Evolutionary conservation across 2,113 vertebrate genomes (phyloP), one percentile per base, ranked within the genome.

Genomic region (Poeciliopsis retropinna): DNA sequence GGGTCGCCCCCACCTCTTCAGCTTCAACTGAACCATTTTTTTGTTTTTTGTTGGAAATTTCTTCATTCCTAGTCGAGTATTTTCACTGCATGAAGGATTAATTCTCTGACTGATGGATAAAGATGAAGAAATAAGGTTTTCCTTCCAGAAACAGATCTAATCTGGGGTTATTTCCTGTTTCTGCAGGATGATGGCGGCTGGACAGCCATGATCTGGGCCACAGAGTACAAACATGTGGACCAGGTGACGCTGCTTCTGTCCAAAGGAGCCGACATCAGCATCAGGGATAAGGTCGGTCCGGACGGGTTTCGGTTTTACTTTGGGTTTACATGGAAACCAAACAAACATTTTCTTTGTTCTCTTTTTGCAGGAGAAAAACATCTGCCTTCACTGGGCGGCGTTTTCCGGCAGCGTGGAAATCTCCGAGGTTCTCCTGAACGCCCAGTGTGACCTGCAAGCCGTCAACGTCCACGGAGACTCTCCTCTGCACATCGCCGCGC

Each of bases 161-260:
- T 47, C 14, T 47, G 44, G 15, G 51, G 2, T 57, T 3, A 57
- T n/a, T 57, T 57, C 51, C 25, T 25, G 5, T 57, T 11, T 64
- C 75, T 9, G 62, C 82, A 99, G 98, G 98, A 99, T 0, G 98
- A 99, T 0, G 98, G 97, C 0, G 98, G 98, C 64, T 99, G 98
- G 98, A 99, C 98, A 0, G 96, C 98, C 0, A 98, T 99, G 97
- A 99, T 99, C 76, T 99, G 98, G 98, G 97, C 97, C 29, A 99
- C 98, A 0, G 98, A 99, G 76, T 99, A 99, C 92, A 98, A 97
- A 76, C 98, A 99, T 0, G 93, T 95, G 1, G 97, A 98, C 67
- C 95, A 98, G 61, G 97, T 99, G 87, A 97, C 96, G 90, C 94
- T 99, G 88, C 93, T 99, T 78, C 94, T 98, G 29, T 94, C 96